These are phyloP conservation scores for Pseudachorutes palmiensis DNA, from an alignment of 1,140 invertebrate genomes.

Conservation along the genomic window DNA sequence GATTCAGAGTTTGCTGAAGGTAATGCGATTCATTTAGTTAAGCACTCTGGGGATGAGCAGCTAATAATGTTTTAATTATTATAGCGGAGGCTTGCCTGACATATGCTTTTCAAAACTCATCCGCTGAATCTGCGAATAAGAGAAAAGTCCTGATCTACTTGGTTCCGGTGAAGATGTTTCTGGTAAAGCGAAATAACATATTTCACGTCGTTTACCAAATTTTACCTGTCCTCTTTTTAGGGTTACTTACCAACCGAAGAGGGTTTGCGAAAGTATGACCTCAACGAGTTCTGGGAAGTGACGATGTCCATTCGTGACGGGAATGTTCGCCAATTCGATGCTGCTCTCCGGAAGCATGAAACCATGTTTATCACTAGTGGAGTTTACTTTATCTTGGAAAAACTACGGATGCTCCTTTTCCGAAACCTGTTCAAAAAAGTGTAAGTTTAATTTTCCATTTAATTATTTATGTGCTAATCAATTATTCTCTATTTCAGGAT, in stretches of 20 bases:
- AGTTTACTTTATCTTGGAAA: conserved; percentile 94
- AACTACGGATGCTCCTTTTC: conserved; percentile 89
- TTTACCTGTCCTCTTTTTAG: conserved; percentile 32
- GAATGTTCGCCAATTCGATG: conserved; percentile 73
- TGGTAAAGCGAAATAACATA: conserved; percentile 46
- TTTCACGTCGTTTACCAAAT: neutral
- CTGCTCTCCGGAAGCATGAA: conserved; percentile 76
- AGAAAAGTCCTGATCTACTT: conserved; percentile 89
- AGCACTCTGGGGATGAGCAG: conserved; percentile 1
- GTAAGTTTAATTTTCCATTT: conserved; percentile 44
- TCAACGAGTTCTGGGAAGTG: conserved; percentile 82
- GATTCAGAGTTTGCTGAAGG: conserved; percentile 86
- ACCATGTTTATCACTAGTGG: conserved; percentile 88
- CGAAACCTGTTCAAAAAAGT: conserved; percentile 96
- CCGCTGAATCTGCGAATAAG: conserved; percentile 75
- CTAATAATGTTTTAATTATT: conserved; percentile 1
- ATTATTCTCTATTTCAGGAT: conserved; percentile 46
- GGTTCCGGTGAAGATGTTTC: conserved; percentile 92
- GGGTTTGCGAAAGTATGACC: conserved; percentile 78
- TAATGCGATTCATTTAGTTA: conserved; percentile 40
- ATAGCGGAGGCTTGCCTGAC: conserved; percentile 81
- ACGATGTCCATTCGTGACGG: conserved; percentile 80
- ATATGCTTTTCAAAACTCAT: conserved; percentile 84
- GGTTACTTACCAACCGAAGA: conserved; percentile 77
- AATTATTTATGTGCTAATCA: neutral